Evolutionary conservation across 1,140 invertebrate species (phyloP), one percentile per base, ranked within the genome.

Genomic region (Drosophila parvula): DNA sequence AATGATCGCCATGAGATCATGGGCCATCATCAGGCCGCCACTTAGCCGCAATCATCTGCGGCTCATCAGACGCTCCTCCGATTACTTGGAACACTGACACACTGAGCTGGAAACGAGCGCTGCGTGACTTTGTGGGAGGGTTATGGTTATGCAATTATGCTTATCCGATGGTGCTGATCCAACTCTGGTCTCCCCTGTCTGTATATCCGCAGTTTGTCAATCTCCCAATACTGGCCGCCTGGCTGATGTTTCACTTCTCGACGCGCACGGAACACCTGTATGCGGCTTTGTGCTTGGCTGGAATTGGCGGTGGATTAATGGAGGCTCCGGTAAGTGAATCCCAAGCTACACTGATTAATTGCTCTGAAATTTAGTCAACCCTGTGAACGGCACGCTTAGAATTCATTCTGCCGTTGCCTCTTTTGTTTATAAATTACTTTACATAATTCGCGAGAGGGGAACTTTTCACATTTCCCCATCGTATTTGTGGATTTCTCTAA

Each of bases 271-370:
- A 91, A 28, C 94, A 95, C 86, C 92, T 96, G 12, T 96, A 96
- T 88, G 73, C 93, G 3, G 95, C 95, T 11, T 91, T 96, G 36
- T 93, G 94, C 58, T 92, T 96, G 45, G 95, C 95, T 14, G 96
- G 96, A 8, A 71, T 96, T 2, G 94, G 94, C 5, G 96, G 96
- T 53, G 96, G 96, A 50, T 90, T 97, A 0, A 92, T 96, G 44
- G 96, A 96, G 92, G 96, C 96, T 63, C 96, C 96, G 4, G 96
- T 96, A 92, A 93, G 94, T 88, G 38, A 45, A 62, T 80, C 67
- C 43, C 45, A 36, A 48, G 60, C 48, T 53, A 32, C 62, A 44
- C 47, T 36, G 27, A 64, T 67, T 38, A 71, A 59, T 68, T 32
- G 36, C 51, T 44, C 32, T 65, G 16, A 55, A 38, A 45, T 73